Evolutionary conservation across 2,888 invertebrate species (phyloP).

Genomic region (Diarsia rubi): DNA sequence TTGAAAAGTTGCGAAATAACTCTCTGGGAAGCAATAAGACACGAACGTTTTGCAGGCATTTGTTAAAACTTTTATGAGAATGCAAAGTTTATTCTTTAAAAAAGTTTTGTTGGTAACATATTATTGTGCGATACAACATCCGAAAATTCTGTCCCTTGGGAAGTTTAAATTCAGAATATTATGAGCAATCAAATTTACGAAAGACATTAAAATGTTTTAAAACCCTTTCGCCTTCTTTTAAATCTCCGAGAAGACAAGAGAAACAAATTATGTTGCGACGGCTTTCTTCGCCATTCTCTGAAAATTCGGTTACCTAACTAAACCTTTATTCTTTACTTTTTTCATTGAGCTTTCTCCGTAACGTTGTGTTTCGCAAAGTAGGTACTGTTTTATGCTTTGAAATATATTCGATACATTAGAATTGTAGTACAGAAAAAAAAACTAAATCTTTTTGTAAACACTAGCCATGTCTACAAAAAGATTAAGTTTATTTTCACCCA

Average conservation of each 20-base stretch:
- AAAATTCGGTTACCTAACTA: neutral
- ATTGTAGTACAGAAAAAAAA: neutral
- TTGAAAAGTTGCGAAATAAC: slow-evolving; percentile 83
- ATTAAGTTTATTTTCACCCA: neutral
- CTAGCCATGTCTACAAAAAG: neutral
- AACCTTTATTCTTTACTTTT: neutral
- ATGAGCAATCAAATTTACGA: neutral
- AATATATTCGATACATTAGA: neutral
- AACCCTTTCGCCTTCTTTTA: slow-evolving; percentile 9
- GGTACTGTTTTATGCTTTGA: neutral
- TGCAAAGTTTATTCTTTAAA: slow-evolving; percentile 71
- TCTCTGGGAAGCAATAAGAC: slow-evolving; percentile 79
- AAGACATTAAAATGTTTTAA: slow-evolving; percentile 17
- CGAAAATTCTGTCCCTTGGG: slow-evolving; percentile 18
- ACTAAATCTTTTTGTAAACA: neutral
- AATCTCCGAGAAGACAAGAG: neutral
- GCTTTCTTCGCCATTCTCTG: neutral
- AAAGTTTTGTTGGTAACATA: slow-evolving; percentile 60
- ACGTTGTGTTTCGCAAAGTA: neutral
- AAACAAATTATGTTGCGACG: neutral
- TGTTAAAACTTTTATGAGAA: slow-evolving; percentile 77
- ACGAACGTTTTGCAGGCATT: slow-evolving; percentile 80
- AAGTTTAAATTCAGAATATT: slow-evolving; percentile 19
- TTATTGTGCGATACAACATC: slow-evolving; percentile 45
- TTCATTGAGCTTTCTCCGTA: neutral